These are phyloP conservation scores for Noctua janthe DNA, from an alignment of 2,888 invertebrate genomes.

Conservation along the genomic window DNA sequence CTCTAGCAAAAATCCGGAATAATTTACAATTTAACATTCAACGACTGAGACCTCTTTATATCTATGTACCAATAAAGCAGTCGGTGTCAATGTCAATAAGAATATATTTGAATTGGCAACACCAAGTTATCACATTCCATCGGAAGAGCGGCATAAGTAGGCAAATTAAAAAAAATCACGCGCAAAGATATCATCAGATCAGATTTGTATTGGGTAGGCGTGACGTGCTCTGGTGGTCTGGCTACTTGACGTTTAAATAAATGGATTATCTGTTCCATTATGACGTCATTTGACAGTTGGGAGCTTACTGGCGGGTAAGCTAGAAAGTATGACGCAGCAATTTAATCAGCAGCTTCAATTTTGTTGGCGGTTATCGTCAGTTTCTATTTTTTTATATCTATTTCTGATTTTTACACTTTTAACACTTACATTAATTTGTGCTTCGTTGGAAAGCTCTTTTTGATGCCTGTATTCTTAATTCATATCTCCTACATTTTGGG, in stretches of 20 bases:
- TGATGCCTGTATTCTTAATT: neutral
- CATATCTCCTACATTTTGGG: neutral
- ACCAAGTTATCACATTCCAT: slow-evolving; percentile 71
- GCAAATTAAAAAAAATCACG: slow-evolving; percentile 72
- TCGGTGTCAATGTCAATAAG: slow-evolving; percentile 64
- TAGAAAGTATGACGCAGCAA: slow-evolving; percentile 40
- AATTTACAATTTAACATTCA: slow-evolving; percentile 65
- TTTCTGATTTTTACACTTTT: neutral
- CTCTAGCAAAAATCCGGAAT: slow-evolving; percentile 60
- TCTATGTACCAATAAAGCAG: slow-evolving; percentile 64
- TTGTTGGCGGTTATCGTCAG: slow-evolving; percentile 2
- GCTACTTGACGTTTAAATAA: slow-evolving; percentile 58
- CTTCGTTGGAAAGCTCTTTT: neutral
- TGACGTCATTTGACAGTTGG: slow-evolving; percentile 56
- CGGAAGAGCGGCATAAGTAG: slow-evolving; percentile 61
- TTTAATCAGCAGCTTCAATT: slow-evolving; percentile 14
- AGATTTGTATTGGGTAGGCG: slow-evolving; percentile 74
- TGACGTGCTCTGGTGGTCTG: slow-evolving; percentile 70
- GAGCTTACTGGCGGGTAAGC: slow-evolving; percentile 36
- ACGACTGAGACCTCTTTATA: slow-evolving; percentile 52
- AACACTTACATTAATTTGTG: neutral
- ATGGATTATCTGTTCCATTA: slow-evolving; percentile 55
- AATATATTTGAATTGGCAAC: slow-evolving; percentile 72
- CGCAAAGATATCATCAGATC: slow-evolving; percentile 73
- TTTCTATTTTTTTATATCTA: neutral